Evolutionary conservation across 2,797 vertebrate genomes (phyloP), one percentile per base, ranked within the genome.

Genomic region (Pipistrellus pygmaeus): DNA sequence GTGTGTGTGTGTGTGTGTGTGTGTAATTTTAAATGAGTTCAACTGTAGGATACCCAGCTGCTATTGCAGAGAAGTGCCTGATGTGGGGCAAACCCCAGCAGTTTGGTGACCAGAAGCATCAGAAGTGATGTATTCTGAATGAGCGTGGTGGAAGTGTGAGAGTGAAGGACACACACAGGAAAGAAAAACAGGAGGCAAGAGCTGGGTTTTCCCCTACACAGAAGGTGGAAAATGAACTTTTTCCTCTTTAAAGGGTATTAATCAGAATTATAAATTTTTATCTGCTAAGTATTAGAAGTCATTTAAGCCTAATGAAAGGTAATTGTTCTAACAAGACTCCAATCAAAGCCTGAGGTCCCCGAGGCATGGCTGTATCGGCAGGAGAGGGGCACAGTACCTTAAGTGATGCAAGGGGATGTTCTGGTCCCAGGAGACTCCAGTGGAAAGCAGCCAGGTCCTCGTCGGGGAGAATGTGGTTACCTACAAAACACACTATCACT

Each of bases 401-500:
- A 94, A 99, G 98, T 83, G 99, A 99, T 97, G 99, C 99, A 94
- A 99, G 98, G 78, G 99, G 99, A 97, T 99, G 99, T 97, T 99
- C 99, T 98, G 99, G 99, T 98, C 99, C 99, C 97, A 99, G 98
- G 88, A 99, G 98, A 97, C 99, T 99, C 99, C 99, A 99, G 97
- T 99, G 99, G 98, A 99, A 99, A 98, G 99, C 99, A 97, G 99
- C 99, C 98, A 99, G 98, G 98, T 99, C 99, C 98, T 99, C 99
- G 98, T 99, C 99, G 97, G 99, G 99, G 98, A 99, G 98, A 98
- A 99, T 99, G 98, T 99, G 99, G 97, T 99, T 99, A 97, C 99
- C 99, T 99, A 73, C 68, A 95, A 97, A 93, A 84, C 68, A 96
- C 93, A 94, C 77, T 91, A 23, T 95, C 55, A 96, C 85, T 94